Conservation (phyloP, 1,140 invertebrate genomes). For the Lysiphlebus fabarum region DNA sequence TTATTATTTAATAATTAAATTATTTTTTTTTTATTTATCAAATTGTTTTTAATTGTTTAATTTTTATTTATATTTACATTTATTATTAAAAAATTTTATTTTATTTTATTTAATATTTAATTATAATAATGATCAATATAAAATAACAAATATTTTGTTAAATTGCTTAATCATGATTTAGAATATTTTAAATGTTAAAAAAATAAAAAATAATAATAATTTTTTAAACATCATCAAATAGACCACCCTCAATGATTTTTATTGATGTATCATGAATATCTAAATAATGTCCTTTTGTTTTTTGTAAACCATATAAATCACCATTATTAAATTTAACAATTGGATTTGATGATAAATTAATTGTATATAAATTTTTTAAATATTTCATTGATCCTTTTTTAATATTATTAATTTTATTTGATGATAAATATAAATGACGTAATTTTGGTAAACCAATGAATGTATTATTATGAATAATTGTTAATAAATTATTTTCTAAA, state of each 20-base stretch:
- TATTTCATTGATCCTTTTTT: slow-evolving; percentile 29
- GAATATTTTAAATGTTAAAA: not conserved
- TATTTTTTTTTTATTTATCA: too few species aligned
- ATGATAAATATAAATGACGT: slow-evolving; percentile 28
- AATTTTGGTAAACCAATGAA: slow-evolving; percentile 29
- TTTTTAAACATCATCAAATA: slow-evolving; percentile 31
- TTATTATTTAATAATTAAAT: too few species aligned
- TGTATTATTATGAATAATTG: slow-evolving; percentile 30
- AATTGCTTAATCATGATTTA: too few species aligned
- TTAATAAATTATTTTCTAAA: slow-evolving; percentile 32
- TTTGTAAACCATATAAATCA: slow-evolving; percentile 32
- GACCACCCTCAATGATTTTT: slow-evolving; percentile 30
- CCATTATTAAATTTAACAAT: slow-evolving; percentile 32
- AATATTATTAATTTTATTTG: slow-evolving; percentile 30
- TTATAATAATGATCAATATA: slow-evolving; percentile 2
- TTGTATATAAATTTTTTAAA: slow-evolving; percentile 23
- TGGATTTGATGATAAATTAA: slow-evolving; percentile 35
- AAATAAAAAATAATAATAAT: too few species aligned
- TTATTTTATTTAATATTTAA: too few species aligned
- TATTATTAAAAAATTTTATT: too few species aligned
- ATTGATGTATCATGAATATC: slow-evolving; percentile 28
- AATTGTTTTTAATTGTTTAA: too few species aligned
- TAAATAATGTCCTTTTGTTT: slow-evolving; percentile 22
- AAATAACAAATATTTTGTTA: too few species aligned
- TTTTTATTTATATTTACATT: too few species aligned